Base-by-base conservation (phyloP, 2,797 vertebrate genomes). In the Cetoscarus ocellatus region DNA sequence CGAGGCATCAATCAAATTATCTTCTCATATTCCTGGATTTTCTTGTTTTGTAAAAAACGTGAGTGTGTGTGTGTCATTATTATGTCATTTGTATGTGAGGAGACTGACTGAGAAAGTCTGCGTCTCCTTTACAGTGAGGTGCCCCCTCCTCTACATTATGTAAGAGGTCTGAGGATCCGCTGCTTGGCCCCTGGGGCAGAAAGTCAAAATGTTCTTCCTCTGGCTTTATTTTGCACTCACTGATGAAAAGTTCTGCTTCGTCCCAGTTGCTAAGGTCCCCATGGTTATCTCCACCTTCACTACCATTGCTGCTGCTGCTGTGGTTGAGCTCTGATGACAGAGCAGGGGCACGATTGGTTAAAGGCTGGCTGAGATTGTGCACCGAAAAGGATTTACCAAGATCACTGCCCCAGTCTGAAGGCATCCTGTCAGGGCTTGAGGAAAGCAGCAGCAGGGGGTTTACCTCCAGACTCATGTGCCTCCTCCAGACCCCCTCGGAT, bases 361-460 rank as follows among this genome's bases (percentile, higher is more conserved):
- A 89, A 13, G 96, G 94, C 70, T 95, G 95, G 87, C 96, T 96
- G 84, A 99, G 95, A 84, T 97, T 96, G 90, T 98, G 96, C 77
- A 94, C 96, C 18, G 98, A 99, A 77, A 96, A 90, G 63, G 97
- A 98, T 87, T 98, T 98, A 53, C 96, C 96, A 6, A 97, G 93
- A 79, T 94, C 89, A 82, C 92, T 93, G 60, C 95, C 95, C 84
- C 90, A 91, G 76, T 93, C 90, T 51, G 96, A 93, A 70, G 90
- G 91, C 0, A 56, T 77, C 56, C 36, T 62, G 7, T 87, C 82
- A 18, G 81, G 79, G 70, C 77, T 77, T 0, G 93, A 91, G 9
- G 92, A 90, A 79, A 96, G 94, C 42, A 96, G 94, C 75, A 96
- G 84, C 82, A 98, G 88, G 72, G 93, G 91, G 86, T 97, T 95